These are phyloP conservation scores for Brachyopa scutellaris DNA, from an alignment of 2,888 invertebrate species.

Conservation along the genomic window DNA sequence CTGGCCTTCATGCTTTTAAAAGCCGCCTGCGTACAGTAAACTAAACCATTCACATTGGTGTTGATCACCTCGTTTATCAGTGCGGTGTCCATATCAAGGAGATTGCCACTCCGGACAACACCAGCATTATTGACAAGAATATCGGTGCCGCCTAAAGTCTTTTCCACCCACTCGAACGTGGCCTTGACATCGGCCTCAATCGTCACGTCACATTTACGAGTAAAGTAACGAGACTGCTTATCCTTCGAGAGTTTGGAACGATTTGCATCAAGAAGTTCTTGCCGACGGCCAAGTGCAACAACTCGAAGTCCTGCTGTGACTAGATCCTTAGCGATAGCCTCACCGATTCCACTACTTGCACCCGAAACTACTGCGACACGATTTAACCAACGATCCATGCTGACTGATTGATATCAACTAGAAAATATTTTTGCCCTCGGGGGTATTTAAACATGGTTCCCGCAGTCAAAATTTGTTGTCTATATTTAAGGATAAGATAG, in stretches of 20 bases:
- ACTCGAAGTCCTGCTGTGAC: constrained; percentile 83
- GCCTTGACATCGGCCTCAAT: constrained; percentile 83
- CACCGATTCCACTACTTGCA: constrained; percentile 85
- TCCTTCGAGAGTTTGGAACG: constrained; percentile 74
- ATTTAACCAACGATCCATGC: constrained; percentile 80
- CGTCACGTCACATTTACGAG: constrained; percentile 81
- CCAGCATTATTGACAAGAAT: constrained; percentile 86
- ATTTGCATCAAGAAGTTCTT: constrained; percentile 76
- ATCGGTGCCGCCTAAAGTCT: constrained; percentile 84
- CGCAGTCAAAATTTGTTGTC: too few relatives aligned
- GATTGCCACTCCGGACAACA: constrained; percentile 76
- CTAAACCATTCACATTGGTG: constrained; percentile 82
- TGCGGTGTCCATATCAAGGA: constrained; percentile 76
- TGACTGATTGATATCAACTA: too few relatives aligned
- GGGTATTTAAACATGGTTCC: too few relatives aligned
- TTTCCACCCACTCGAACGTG: constrained; percentile 83
- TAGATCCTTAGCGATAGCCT: constrained; percentile 81
- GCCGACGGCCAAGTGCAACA: constrained; percentile 82
- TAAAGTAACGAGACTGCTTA: constrained; percentile 74
- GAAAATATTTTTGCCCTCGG: too few relatives aligned
- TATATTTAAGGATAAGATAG: too few relatives aligned
- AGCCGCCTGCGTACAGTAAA: constrained; percentile 82
- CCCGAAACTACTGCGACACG: constrained; percentile 86
- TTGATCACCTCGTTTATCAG: constrained; percentile 79
- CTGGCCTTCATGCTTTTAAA: constrained; percentile 82